These are phyloP conservation scores for Oryzias dopingdopingensis DNA, from an alignment of 2,797 vertebrate species.

Conservation along the genomic window DNA sequence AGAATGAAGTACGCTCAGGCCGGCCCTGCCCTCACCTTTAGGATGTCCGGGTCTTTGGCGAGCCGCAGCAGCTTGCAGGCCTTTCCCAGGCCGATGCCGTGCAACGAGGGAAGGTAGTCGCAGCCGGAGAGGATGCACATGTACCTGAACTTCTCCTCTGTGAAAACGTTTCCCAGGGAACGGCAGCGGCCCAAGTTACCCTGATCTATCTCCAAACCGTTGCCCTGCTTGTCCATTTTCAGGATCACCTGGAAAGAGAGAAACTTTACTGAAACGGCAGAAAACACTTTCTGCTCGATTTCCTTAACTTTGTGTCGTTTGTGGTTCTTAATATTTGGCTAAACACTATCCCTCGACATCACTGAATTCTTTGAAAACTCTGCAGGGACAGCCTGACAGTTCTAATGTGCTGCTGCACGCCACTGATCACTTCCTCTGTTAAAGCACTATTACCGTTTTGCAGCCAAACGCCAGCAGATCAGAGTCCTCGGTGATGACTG, in stretches of 20 bases:
- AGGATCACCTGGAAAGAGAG: conserved; percentile 84
- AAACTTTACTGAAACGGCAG: too few species aligned
- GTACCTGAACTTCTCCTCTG: conserved; percentile 94
- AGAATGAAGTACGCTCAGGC: not conserved
- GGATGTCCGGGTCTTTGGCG: conserved; percentile 92
- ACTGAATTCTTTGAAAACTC: too few species aligned
- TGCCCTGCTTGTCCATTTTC: conserved; percentile 96
- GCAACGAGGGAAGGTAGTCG: conserved; percentile 91
- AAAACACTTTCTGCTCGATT: too few species aligned
- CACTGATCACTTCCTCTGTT: not conserved
- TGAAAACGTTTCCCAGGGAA: conserved; percentile 91
- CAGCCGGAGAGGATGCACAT: conserved; percentile 99
- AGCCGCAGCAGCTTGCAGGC: conserved; percentile 89
- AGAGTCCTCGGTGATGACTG: conserved; percentile 95
- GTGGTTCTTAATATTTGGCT: too few species aligned
- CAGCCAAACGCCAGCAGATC: conserved; percentile 97
- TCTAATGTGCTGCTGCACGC: not conserved
- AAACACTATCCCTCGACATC: too few species aligned
- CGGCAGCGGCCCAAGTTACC: conserved; percentile 87
- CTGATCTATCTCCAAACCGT: conserved; percentile 91
- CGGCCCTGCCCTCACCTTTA: conserved; percentile 80
- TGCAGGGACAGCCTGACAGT: not conserved
- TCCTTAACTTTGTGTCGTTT: too few species aligned
- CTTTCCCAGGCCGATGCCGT: conserved; percentile 94
- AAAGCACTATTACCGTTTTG: conserved; percentile 84